A percentile compares a stretch with the other conserved stretches of the same genome.
Evolutionary conservation across 2,113 vertebrate genomes (phyloP).

Genomic region (Seriola rivoliana): DNA sequence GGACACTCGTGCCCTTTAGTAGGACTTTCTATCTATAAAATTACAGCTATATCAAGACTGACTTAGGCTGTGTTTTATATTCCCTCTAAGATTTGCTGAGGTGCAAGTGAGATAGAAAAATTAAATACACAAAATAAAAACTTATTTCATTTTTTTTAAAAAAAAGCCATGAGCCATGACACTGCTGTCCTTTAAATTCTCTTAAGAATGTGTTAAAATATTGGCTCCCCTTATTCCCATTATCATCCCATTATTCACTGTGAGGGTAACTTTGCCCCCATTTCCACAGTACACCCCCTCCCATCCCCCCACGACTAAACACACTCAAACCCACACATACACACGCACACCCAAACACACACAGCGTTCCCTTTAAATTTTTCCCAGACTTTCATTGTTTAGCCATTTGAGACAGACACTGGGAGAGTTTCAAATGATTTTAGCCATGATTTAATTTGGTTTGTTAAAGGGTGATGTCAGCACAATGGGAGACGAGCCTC

Average conservation of each 20-base stretch:
- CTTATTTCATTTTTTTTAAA: too few relatives aligned
- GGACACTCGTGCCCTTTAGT: slow-evolving; percentile 54
- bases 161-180: not conserved
- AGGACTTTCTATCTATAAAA: slow-evolving; percentile 64
- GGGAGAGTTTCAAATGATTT: slow-evolving; percentile 86
- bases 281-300: slow-evolving; percentile 68
- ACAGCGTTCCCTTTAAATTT: slow-evolving; percentile 73
- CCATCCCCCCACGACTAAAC: slow-evolving; percentile 57
- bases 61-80: slow-evolving; percentile 25
- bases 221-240: slow-evolving; percentile 68
- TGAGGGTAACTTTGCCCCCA: slow-evolving; percentile 76
- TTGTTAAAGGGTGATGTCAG: slow-evolving; percentile 88
- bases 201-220: slow-evolving; percentile 68
- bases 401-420: slow-evolving; percentile 81
- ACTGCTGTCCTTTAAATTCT: slow-evolving; percentile 58
- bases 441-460: slow-evolving; percentile 87
- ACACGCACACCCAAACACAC: slow-evolving; percentile 54
- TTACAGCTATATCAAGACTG: slow-evolving; percentile 55
- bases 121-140: not conserved
- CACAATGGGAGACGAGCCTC: slow-evolving; percentile 90
- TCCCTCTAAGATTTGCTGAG: slow-evolving; percentile 18
- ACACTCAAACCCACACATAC: slow-evolving; percentile 54
- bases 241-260: slow-evolving; percentile 80
- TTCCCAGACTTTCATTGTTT: slow-evolving; percentile 85
- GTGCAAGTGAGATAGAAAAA: not conserved